These are phyloP conservation scores for Drosophila gunungcola DNA, from an alignment of 1,140 invertebrate species.

Conservation along the genomic window DNA sequence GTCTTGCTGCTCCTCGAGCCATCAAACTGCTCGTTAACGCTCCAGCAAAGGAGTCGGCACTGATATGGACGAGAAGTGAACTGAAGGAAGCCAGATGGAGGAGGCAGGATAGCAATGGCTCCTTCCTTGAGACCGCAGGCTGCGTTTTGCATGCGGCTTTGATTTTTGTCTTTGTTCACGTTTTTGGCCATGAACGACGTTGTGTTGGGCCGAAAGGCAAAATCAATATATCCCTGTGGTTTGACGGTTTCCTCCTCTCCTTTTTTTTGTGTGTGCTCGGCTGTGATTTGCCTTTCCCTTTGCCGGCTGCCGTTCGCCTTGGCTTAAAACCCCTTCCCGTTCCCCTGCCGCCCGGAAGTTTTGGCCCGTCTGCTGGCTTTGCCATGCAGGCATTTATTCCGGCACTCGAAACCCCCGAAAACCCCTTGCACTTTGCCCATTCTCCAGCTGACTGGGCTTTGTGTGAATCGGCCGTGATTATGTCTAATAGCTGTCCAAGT, in stretches of 20 bases:
- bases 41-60: slow-evolving; percentile 31
- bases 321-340: slow-evolving; percentile 3
- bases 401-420: slow-evolving; percentile 24
- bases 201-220: slow-evolving; percentile 50
- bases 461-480: slow-evolving; percentile 72
- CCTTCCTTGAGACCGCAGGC: slow-evolving; percentile 43
- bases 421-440: slow-evolving; percentile 3
- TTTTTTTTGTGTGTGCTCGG: slow-evolving; percentile 3
- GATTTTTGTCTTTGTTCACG: slow-evolving; percentile 62
- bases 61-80: slow-evolving; percentile 31
- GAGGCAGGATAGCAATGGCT: slow-evolving; percentile 27
- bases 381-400: slow-evolving; percentile 62
- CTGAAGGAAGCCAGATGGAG: slow-evolving; percentile 1
- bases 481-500: slow-evolving; percentile 84
- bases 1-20: slow-evolving; percentile 28
- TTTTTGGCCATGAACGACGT: slow-evolving; percentile 58
- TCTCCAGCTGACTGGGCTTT: slow-evolving; percentile 36
- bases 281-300: slow-evolving; percentile 41
- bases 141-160: slow-evolving; percentile 73
- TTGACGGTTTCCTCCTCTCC: slow-evolving; percentile 19
- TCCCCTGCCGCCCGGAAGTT: slow-evolving; percentile 47
- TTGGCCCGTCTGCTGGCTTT: slow-evolving; percentile 51
- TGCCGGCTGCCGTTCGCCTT: slow-evolving; percentile 2
- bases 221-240: slow-evolving; percentile 70
- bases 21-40: slow-evolving; percentile 53